Base-by-base conservation (phyloP, 1,140 invertebrate genomes). In the Ephestia elutella region DNA sequence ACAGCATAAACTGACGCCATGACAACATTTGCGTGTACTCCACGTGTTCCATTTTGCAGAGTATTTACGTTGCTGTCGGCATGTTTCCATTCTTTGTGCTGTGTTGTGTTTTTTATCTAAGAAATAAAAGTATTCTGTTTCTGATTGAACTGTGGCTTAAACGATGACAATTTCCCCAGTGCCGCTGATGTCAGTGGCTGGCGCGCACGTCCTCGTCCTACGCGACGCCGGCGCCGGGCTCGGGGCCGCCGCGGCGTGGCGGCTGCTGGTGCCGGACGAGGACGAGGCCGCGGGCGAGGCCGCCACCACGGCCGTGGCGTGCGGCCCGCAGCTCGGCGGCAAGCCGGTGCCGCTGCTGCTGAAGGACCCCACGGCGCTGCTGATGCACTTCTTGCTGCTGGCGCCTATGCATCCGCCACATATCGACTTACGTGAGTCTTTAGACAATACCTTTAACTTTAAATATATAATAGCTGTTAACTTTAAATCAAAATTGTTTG, bases 331-430 rank as follows among this genome's bases (percentile, higher is more conserved):
- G 0, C 71, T 75, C 49, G 62, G 90, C 56, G 93, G 30, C 30
- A 32, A 32, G 30, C 30, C 95, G 82, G 94, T 97, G 62, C 96
- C 96, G 58, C 82, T 97, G 54, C 88, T 98, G 59, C 89, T 98
- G 49, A 91, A 92, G 65, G 97, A 99, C 91, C 95, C 95, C 0
- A 91, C 92, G 17, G 93, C 96, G 53, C 83, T 98, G 56, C 90
- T 99, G 0, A 91, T 97, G 66, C 96, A 98, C 80, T 93, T 98
- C 65, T 90, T 97, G 55, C 89, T 98, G 51, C 89, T 97, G 44
- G 91, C 97, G 38, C 96, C 97, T 13, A 84, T 95, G 19, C 93
- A 96, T 75, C 90, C 81, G 50, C 80, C 76, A 2, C 70, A 80
- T 25, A 53, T 98, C 49, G 96, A 98, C 86, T 93, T 94, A 91